Evolutionary conservation across 2,888 invertebrate species (phyloP).

Genomic region (Automeris io): DNA sequence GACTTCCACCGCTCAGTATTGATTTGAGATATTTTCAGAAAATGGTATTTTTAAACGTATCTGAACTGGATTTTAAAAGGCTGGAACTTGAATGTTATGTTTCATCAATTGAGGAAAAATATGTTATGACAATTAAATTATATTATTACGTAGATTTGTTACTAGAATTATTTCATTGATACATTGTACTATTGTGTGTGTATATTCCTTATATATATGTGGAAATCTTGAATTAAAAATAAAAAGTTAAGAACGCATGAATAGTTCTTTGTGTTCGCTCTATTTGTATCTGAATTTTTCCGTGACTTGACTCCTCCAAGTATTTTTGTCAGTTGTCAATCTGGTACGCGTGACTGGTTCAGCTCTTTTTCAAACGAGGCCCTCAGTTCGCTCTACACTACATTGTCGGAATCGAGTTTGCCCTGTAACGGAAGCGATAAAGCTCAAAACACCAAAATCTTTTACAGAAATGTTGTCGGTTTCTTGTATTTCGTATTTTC

Average conservation of each 20-base stretch:
- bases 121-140: too few relatives aligned
- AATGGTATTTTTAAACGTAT: conserved; percentile 16
- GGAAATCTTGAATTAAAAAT: too few relatives aligned
- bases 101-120: too few relatives aligned
- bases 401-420: conserved; percentile 43
- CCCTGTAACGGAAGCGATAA: conserved; percentile 38
- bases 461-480: conserved; percentile 11
- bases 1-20: conserved; percentile 40
- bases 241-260: too few relatives aligned
- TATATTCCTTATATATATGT: too few relatives aligned
- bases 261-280: not conserved
- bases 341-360: conserved; percentile 48
- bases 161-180: too few relatives aligned
- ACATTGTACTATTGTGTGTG: too few relatives aligned
- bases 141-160: too few relatives aligned
- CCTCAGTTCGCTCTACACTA: conserved; percentile 37
- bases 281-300: conserved; percentile 1
- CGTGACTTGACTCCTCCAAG: conserved; percentile 12
- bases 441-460: conserved; percentile 29
- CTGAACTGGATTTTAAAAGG: conserved; percentile 9
- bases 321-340: conserved; percentile 61
- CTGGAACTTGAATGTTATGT: too few relatives aligned
- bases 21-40: conserved; percentile 50
- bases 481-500: too few relatives aligned
- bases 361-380: conserved; percentile 27